phyloP scores from a whole-genome alignment of 1,140 invertebrate species.

The Anastatus disparis region DNA sequence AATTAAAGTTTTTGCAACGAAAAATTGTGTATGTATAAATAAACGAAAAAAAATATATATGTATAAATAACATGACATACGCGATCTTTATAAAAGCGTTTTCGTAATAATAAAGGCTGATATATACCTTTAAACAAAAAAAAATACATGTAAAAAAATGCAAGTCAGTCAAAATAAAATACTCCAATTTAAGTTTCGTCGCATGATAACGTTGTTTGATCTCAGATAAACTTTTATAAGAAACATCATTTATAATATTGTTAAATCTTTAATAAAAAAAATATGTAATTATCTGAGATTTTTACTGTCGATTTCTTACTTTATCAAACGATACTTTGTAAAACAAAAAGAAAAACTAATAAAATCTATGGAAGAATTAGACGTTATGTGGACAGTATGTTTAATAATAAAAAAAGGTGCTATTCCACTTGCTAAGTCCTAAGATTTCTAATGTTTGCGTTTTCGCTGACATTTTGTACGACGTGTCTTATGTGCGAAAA shows the following conservation, averaged over 20 bases:
- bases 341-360: too few species aligned
- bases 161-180: neutral
- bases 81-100: neutral
- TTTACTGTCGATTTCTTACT: neutral
- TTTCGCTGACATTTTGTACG: conserved; percentile 32
- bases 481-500: conserved; percentile 32
- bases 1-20: too few species aligned
- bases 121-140: conserved; percentile 17
- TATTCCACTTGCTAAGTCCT: conserved; percentile 23
- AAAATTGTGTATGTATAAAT: too few species aligned
- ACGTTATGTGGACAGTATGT: conserved; percentile 19
- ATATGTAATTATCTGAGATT: conserved; percentile 17
- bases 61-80: too few species aligned
- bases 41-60: too few species aligned
- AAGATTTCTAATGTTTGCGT: conserved; percentile 10
- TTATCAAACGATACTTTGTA: conserved; percentile 15
- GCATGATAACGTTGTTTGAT: too few species aligned
- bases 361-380: conserved; percentile 12
- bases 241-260: neutral
- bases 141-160: neutral
- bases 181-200: too few species aligned
- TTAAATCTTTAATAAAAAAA: neutral
- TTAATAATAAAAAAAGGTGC: conserved; percentile 6
- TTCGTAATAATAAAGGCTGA: conserved; percentile 9
- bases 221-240: too few species aligned